Conservation (phyloP, 2,113 vertebrate genomes). For the Puntigrus tetrazona region DNA sequence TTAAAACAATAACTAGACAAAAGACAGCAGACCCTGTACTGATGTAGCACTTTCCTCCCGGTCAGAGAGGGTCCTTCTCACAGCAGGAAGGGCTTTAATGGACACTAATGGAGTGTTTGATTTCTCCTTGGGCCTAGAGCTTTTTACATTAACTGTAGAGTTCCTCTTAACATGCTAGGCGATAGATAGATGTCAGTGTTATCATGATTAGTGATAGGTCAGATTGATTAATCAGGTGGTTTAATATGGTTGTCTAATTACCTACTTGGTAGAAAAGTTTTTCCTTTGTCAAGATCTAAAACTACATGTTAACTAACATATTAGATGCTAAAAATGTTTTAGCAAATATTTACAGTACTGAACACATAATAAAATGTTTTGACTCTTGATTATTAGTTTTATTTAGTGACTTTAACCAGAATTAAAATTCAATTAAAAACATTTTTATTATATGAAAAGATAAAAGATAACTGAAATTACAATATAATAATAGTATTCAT, state of each 20-base stretch:
- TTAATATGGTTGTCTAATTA: not conserved
- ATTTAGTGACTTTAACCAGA: too few relatives aligned
- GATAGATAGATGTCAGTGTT: not conserved
- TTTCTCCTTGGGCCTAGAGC: not conserved
- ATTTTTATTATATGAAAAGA: too few relatives aligned
- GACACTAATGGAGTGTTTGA: slow-evolving; percentile 2
- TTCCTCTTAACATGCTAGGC: not conserved
- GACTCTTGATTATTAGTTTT: too few relatives aligned
- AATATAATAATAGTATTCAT: too few relatives aligned
- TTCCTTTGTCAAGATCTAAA: not conserved
- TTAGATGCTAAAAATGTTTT: not conserved
- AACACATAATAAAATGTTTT: too few relatives aligned
- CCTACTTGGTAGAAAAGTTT: not conserved
- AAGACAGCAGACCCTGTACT: slow-evolving; percentile 4
- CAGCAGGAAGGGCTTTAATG: slow-evolving; percentile 20
- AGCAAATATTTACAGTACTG: not conserved
- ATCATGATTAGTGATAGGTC: not conserved
- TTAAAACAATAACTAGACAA: slow-evolving; percentile 15
- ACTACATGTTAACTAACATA: not conserved
- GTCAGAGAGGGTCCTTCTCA: not conserved
- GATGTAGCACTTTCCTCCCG: slow-evolving; percentile 21
- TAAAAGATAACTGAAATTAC: too few relatives aligned
- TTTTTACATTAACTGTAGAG: not conserved
- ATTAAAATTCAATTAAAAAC: too few relatives aligned
- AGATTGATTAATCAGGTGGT: not conserved